Evolutionary conservation across 2,113 vertebrate genomes (phyloP).

Genomic region (Progne subis): DNA sequence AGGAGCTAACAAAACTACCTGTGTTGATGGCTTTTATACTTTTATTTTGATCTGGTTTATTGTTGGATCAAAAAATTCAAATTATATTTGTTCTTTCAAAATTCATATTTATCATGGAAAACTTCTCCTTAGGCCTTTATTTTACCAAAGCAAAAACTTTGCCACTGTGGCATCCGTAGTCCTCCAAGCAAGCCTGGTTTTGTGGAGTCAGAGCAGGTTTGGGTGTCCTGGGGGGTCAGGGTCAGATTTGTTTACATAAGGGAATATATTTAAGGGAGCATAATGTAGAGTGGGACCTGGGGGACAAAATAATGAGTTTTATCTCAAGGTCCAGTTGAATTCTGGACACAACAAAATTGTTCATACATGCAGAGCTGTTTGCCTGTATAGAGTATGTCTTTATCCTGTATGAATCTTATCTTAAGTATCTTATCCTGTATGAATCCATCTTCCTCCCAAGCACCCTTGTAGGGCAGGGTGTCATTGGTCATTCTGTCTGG

Average conservation of each 20-base stretch:
- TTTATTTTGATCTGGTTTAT: neutral
- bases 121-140: neutral
- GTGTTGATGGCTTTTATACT: neutral
- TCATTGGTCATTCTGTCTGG: rapidly evolving
- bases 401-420: neutral
- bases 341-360: neutral
- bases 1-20: neutral
- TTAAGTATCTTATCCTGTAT: neutral
- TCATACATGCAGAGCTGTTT: neutral
- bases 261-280: neutral
- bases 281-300: neutral
- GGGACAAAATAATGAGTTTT: neutral
- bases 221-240: neutral
- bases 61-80: neutral
- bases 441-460: neutral
- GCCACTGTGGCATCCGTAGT: rapidly evolving
- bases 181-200: neutral
- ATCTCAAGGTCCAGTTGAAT: neutral
- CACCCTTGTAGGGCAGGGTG: neutral
- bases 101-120: neutral
- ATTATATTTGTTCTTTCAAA: neutral
- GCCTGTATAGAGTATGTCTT: rapidly evolving
- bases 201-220: neutral
- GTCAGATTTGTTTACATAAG: neutral
- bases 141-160: neutral